Percentiles rank a stretch among this genome's conserved stretches.
phyloP scores from a whole-genome alignment of 2,888 invertebrate genomes.

The Tetragonisca angustula region DNA sequence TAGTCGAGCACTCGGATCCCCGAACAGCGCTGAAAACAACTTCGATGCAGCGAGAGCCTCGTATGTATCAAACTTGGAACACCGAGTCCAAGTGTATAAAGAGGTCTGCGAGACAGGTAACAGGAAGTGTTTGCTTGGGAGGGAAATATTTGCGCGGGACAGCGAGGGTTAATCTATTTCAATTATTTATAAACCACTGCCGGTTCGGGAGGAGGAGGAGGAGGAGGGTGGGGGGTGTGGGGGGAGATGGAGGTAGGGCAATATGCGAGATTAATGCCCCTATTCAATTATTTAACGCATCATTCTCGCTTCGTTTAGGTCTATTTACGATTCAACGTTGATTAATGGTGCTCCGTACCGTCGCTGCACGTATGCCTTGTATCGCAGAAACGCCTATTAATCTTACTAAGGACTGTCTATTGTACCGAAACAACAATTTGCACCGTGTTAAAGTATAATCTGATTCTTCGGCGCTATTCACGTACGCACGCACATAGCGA shows the following conservation, averaged over 20 bases:
- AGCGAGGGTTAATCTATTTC: background rate
- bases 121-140: background rate
- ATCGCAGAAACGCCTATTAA: constrained; percentile 48
- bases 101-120: background rate
- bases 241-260: too few species aligned
- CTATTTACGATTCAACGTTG: constrained; percentile 55
- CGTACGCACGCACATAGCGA: background rate
- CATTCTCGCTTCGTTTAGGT: constrained; percentile 37
- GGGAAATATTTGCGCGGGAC: background rate
- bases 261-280: constrained; percentile 36
- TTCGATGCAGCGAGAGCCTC: background rate
- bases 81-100: background rate
- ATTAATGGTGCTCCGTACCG: constrained; percentile 42
- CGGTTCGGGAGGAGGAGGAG: background rate
- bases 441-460: constrained; percentile 26
- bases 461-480: constrained; percentile 25
- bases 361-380: constrained; percentile 23
- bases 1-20: background rate
- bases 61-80: background rate
- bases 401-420: constrained; percentile 48
- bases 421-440: constrained; percentile 26
- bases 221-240: too few species aligned
- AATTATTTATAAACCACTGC: constrained; percentile 16
- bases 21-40: background rate
- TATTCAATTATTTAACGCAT: constrained; percentile 45